These are phyloP conservation scores for Xanthia icteritia DNA, from an alignment of 2,888 invertebrate species.

Conservation along the genomic window DNA sequence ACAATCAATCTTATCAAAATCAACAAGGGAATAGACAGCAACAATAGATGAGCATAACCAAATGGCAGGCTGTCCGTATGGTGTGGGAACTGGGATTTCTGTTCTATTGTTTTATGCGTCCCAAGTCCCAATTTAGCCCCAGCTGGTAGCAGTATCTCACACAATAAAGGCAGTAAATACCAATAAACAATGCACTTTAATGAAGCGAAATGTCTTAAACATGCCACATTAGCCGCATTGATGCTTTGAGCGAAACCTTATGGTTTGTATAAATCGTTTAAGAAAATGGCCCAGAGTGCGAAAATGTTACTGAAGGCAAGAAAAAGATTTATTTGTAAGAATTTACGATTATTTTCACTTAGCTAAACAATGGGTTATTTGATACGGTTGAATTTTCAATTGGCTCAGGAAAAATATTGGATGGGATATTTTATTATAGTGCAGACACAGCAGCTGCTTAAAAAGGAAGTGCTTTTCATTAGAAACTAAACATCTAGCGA, in stretches of 20 bases:
- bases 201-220: conserved; percentile 69
- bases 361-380: conserved; percentile 32
- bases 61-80: too few relatives aligned
- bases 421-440: conserved; percentile 1
- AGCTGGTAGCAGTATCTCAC: conserved; percentile 53
- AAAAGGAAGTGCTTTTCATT: background rate
- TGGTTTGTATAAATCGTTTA: conserved; percentile 58
- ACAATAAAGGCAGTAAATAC: conserved; percentile 61
- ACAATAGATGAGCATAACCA: background rate
- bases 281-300: conserved; percentile 53
- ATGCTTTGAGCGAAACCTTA: conserved; percentile 66
- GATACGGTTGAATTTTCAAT: conserved; percentile 18
- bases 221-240: conserved; percentile 72
- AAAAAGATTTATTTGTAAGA: conserved; percentile 48
- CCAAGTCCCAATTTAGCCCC: conserved; percentile 56
- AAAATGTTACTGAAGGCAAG: conserved; percentile 35
- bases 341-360: conserved; percentile 38
- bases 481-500: background rate
- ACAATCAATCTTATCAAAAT: background rate
- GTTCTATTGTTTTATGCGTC: conserved; percentile 5
- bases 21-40: background rate
- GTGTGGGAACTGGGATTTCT: conserved; percentile 35
- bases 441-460: too few relatives aligned
- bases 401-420: background rate
- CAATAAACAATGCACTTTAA: conserved; percentile 64